These are phyloP conservation scores for Arbacia lixula DNA, from an alignment of 53 echinoderm and acorn worm species.

Conservation along the genomic window DNA sequence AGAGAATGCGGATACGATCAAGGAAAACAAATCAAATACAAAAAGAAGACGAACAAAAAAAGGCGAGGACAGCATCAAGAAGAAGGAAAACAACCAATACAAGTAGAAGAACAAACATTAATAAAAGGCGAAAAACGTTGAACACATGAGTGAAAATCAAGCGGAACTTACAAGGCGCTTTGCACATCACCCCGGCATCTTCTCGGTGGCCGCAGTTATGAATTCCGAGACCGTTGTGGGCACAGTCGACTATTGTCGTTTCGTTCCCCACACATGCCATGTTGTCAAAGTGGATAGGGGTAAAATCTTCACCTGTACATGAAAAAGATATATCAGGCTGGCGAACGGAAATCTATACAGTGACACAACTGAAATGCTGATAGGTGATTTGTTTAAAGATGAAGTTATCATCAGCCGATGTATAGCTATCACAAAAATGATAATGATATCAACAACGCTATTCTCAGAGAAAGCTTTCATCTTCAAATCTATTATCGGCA, in stretches of 20 bases:
- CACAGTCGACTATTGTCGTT: slow-evolving; percentile 49
- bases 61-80: too few species aligned
- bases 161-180: slow-evolving; percentile 46
- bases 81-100: too few species aligned
- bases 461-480: neutral
- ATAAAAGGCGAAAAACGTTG: too few species aligned
- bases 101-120: too few species aligned
- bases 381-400: too few species aligned
- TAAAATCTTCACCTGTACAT: slow-evolving; percentile 9
- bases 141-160: neutral
- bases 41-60: neutral
- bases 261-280: slow-evolving; percentile 65
- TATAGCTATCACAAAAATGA: too few species aligned
- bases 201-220: slow-evolving; percentile 72
- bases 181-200: slow-evolving; percentile 69
- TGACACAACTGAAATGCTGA: too few species aligned
- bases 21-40: too few species aligned
- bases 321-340: neutral
- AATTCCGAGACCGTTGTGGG: slow-evolving; percentile 39
- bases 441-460: neutral
- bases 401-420: too few species aligned
- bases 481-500: neutral
- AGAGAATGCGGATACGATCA: too few species aligned
- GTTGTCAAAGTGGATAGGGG: slow-evolving; percentile 62
- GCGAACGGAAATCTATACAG: too few species aligned